A percentile compares a stretch with the other conserved stretches of the same genome.
Conservation (phyloP, 2,888 invertebrate genomes). For the Papilio demoleus region DNA sequence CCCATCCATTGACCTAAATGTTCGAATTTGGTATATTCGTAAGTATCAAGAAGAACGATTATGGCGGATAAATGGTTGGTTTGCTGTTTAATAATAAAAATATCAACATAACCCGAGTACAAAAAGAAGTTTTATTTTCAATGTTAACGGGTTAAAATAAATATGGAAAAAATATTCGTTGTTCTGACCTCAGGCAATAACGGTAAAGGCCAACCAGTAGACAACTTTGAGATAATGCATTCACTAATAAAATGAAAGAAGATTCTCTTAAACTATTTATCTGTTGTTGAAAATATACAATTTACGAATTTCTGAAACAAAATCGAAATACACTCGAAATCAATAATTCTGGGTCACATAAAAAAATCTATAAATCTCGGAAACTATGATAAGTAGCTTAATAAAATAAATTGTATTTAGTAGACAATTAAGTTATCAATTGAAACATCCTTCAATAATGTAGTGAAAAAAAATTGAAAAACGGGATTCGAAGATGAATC, state of each 20-base stretch:
- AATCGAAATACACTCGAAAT: too few relatives aligned
- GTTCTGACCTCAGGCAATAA: constrained; percentile 9
- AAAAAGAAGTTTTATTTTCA: constrained; percentile 7
- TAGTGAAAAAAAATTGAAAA: too few relatives aligned
- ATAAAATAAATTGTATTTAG: too few relatives aligned
- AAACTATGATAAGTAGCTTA: too few relatives aligned
- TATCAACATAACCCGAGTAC: neutral
- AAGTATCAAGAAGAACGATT: too few relatives aligned
- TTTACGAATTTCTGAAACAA: neutral
- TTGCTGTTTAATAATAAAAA: neutral
- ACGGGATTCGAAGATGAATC: too few relatives aligned
- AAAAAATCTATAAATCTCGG: too few relatives aligned
- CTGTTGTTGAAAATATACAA: neutral
- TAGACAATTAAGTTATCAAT: too few relatives aligned
- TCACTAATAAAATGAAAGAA: neutral
- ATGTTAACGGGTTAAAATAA: neutral
- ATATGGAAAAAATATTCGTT: constrained; percentile 3
- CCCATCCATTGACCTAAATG: too few relatives aligned
- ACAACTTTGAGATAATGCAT: neutral
- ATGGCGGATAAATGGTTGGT: neutral
- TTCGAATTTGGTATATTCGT: too few relatives aligned
- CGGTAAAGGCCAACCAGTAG: constrained; percentile 9
- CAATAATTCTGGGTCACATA: too few relatives aligned
- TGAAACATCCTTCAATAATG: too few relatives aligned
- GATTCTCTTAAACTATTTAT: neutral